Conservation (phyloP, 2,888 invertebrate genomes). For the Pachycephus smyrnensis region DNA sequence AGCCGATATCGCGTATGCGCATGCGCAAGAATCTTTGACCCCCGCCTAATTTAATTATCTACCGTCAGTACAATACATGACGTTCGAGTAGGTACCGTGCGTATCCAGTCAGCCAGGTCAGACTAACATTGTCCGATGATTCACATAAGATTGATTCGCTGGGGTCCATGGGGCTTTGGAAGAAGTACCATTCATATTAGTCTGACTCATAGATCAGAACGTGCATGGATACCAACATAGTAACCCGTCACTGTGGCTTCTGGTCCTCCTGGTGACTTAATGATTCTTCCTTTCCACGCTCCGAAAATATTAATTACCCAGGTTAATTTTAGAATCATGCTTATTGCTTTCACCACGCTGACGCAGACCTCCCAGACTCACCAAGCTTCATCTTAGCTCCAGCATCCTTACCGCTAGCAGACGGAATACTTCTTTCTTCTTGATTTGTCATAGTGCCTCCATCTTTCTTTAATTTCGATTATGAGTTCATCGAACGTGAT, state of each 20-base stretch:
- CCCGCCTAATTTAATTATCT: neutral
- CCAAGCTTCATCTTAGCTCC: neutral
- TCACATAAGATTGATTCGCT: neutral
- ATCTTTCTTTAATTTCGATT: neutral
- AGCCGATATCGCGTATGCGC: slow-evolving; percentile 14
- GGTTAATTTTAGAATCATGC: slow-evolving; percentile 1
- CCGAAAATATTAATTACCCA: slow-evolving; percentile 5
- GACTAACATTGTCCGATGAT: neutral
- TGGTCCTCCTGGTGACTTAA: neutral
- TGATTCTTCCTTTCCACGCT: slow-evolving; percentile 1
- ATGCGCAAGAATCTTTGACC: slow-evolving; percentile 10
- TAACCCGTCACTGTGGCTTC: neutral
- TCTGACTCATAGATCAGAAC: neutral
- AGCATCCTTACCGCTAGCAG: neutral
- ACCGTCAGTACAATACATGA: neutral
- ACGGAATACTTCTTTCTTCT: neutral
- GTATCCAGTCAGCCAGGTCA: neutral
- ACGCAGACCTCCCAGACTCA: neutral
- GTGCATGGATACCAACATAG: neutral
- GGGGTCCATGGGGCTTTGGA: neutral
- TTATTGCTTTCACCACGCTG: slow-evolving; percentile 4
- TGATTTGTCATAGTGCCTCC: neutral
- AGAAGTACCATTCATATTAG: neutral
- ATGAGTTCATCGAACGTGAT: neutral
- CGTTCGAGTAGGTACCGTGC: neutral